Evolutionary conservation across 2,113 vertebrate species (phyloP), one percentile per base, ranked within the genome.

Genomic region (Oreochromis niloticus): DNA sequence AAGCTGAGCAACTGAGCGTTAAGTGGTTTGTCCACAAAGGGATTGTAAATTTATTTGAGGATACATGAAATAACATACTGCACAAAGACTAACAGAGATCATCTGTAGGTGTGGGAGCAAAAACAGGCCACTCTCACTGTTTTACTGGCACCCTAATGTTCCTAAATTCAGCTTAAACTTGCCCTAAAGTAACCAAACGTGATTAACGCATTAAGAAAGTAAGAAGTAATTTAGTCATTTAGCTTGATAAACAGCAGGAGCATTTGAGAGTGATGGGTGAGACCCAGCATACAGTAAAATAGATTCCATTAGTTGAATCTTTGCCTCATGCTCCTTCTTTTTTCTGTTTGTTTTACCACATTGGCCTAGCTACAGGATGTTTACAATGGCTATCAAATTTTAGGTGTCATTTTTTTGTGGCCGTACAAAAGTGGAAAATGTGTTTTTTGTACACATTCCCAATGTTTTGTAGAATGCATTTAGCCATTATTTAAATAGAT

Each of bases 11-110:
- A 48, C 88, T 79, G 55, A 87, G 89, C 80, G 13, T 88, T 87
- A 91, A 92, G 93, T 90, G 89, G 89, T 90, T 86, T 88, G 86
- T 92, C 92, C 92, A 93, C 92, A 81, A 63, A 80, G 91, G 86
- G 85, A 88, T 87, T 81, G 87, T 91, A 92, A 82, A 95, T 94
- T 81, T 93, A 92, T 92, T 94, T 93, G 87, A 89, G 89, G 83
- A 84, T 91, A 73, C 78, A 78, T 43, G 34, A 92, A 92, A 81
- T 81, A 81, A 61, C 81, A 41, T 85, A 90, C 78, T 86, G 56
- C 7, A 13, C 57, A 80, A 54, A 84, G 81, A 59, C 56, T 22
- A 24, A 50, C 56, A 82, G 27, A 83, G 56, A 66, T 85, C 59
- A 63, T 85, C 80, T 30, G 19, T 83, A 89, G 86, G 84, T 90